phyloP scores from a whole-genome alignment of 2,113 vertebrate genomes.

The Prunella fulvescens region DNA sequence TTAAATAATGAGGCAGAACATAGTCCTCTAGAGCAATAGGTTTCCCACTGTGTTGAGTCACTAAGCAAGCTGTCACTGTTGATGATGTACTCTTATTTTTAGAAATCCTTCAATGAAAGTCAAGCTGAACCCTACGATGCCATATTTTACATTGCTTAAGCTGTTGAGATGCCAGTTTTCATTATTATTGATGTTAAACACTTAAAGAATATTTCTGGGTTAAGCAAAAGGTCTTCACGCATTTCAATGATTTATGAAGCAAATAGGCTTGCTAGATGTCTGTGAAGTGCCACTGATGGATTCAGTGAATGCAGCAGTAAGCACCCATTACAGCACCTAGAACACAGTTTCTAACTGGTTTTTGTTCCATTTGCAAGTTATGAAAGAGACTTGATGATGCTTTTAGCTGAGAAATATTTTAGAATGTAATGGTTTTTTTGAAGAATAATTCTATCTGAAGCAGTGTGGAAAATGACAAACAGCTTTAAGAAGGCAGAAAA shows the following conservation, averaged over 20 bases:
- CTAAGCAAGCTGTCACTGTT: constrained; percentile 59
- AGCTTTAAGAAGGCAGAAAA: constrained; percentile 49
- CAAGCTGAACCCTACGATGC: constrained; percentile 33
- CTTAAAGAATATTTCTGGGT: constrained; percentile 72
- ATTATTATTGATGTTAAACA: constrained; percentile 76
- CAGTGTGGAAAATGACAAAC: constrained; percentile 62
- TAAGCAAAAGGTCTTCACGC: constrained; percentile 63
- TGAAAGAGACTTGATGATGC: constrained; percentile 66
- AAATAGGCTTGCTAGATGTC: constrained; percentile 64
- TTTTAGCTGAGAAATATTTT: constrained; percentile 71
- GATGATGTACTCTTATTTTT: constrained; percentile 67
- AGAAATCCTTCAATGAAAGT: constrained; percentile 65
- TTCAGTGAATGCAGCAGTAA: constrained; percentile 43
- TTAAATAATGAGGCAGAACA: constrained; percentile 65
- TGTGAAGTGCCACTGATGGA: constrained; percentile 55
- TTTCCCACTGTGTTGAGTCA: constrained; percentile 54
- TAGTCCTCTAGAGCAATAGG: constrained; percentile 58
- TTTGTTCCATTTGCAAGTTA: constrained; percentile 70
- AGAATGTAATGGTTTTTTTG: constrained; percentile 29
- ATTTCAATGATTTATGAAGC: constrained; percentile 75
- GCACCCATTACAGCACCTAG: constrained; percentile 64
- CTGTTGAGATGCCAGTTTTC: constrained; percentile 67
- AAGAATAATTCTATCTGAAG: constrained; percentile 68
- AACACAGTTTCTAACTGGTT: constrained; percentile 58
- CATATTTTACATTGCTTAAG: constrained; percentile 66